Evolutionary conservation across 2,888 invertebrate genomes (phyloP).

Genomic region (Epirrhoe tristata): DNA sequence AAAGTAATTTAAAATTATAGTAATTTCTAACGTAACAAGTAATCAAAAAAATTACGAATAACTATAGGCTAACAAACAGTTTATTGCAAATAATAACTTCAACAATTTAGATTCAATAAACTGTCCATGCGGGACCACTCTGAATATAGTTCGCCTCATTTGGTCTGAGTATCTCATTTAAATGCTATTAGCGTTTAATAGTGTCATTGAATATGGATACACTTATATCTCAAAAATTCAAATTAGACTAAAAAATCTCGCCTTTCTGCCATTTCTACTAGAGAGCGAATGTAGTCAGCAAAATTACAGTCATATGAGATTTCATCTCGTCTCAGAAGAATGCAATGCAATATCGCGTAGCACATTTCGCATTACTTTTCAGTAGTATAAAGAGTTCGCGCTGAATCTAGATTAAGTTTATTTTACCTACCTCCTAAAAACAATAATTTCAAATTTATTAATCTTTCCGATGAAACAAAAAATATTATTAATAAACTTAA

Average conservation of each 20-base stretch:
- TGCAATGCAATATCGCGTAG: constrained; percentile 33
- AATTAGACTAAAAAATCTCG: constrained; percentile 1
- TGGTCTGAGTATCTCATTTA: background rate
- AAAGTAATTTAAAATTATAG: too few species aligned
- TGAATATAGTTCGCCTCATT: background rate
- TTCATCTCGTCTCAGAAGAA: constrained; percentile 33
- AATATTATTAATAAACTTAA: too few species aligned
- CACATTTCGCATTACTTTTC: constrained; percentile 26
- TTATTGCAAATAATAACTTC: background rate
- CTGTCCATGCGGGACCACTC: background rate
- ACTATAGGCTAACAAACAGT: background rate
- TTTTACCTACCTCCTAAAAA: too few species aligned
- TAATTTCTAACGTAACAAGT: too few species aligned
- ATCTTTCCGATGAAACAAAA: too few species aligned
- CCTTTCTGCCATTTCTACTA: constrained; percentile 9
- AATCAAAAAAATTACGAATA: too few species aligned
- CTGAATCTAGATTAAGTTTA: background rate
- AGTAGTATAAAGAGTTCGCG: constrained; percentile 23
- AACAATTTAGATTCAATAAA: background rate
- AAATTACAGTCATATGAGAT: constrained; percentile 30
- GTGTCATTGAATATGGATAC: background rate
- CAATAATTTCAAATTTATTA: too few species aligned
- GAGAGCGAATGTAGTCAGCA: constrained; percentile 23
- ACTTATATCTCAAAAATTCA: background rate
- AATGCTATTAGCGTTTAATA: background rate